A percentile compares a stretch with the other conserved stretches of the same genome.
Conservation (phyloP, 1,140 invertebrate genomes). For the Panulirus ornatus region DNA sequence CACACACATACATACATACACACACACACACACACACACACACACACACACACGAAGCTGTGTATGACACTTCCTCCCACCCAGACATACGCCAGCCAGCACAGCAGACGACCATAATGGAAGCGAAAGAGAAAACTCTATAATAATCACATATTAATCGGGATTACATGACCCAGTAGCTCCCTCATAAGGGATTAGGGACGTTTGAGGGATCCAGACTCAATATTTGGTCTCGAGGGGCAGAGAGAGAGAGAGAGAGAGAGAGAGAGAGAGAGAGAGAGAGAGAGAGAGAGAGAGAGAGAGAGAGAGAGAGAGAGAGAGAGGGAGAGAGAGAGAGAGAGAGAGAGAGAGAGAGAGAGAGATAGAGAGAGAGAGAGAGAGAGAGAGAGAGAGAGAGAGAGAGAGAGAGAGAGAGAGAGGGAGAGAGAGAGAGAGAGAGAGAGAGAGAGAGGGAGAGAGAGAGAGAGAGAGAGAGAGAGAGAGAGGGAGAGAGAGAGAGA, state of each 20-base stretch:
- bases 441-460: conserved; percentile 3
- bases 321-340: conserved; percentile 34
- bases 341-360: conserved; percentile 36
- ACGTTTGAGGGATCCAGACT: no score
- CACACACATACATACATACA: conserved; percentile 10
- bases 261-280: conserved; percentile 36
- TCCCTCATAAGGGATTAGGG: background rate
- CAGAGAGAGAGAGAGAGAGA: conserved; percentile 33
- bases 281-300: conserved; percentile 36
- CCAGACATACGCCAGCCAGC: background rate
- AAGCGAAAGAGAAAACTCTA: background rate
- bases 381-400: conserved; percentile 7
- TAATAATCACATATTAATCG: background rate
- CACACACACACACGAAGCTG: background rate
- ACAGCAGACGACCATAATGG: background rate
- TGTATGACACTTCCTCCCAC: no score
- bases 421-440: conserved; percentile 7
- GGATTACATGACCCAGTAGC: background rate
- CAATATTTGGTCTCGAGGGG: background rate
- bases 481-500: no score
- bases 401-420: background rate
- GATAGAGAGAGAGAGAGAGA: no score
- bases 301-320: conserved; percentile 36
- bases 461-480: no score
- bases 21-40: conserved; percentile 27